Evolutionary conservation across 2,888 invertebrate genomes (phyloP).

Genomic region (Ecliptopera silaceata): DNA sequence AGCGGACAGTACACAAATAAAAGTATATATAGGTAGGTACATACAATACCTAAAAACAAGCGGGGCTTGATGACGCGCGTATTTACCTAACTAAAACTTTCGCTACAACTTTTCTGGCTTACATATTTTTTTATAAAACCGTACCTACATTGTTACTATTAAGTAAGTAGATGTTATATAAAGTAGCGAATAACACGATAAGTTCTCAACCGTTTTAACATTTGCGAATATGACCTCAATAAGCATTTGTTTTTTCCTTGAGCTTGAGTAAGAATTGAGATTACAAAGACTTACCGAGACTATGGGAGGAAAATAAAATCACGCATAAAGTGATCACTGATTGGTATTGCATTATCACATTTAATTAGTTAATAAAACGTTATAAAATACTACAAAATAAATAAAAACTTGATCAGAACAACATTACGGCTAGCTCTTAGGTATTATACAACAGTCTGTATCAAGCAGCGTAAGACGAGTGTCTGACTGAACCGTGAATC

Average conservation of each 20-base stretch:
- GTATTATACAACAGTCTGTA: conserved; percentile 31
- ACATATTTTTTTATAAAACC: too few species aligned
- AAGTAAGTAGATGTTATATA: too few species aligned
- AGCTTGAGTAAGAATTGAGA: neutral
- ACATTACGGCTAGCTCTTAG: conserved; percentile 24
- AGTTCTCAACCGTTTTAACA: neutral
- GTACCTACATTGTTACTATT: too few species aligned
- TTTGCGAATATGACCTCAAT: conserved; percentile 1
- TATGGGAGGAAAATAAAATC: conserved; percentile 25
- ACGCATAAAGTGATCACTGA: conserved; percentile 28
- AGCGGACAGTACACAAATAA: too few species aligned
- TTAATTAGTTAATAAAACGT: conserved; percentile 2
- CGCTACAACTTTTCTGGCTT: too few species aligned
- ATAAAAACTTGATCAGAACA: conserved; percentile 17
- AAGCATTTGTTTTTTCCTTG: neutral
- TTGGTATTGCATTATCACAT: conserved; percentile 27
- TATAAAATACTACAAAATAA: neutral
- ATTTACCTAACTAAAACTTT: too few species aligned
- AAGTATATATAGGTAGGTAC: too few species aligned
- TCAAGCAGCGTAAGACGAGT: conserved; percentile 36
- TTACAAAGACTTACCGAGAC: conserved; percentile 13
- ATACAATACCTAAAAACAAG: too few species aligned
- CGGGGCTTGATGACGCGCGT: too few species aligned
- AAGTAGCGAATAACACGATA: too few species aligned
- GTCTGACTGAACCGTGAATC: conserved; percentile 7